A percentile compares a stretch with the other conserved stretches of the same genome.
Conservation (phyloP, 2,113 vertebrate species). For the Nannobrachium achirus region DNA sequence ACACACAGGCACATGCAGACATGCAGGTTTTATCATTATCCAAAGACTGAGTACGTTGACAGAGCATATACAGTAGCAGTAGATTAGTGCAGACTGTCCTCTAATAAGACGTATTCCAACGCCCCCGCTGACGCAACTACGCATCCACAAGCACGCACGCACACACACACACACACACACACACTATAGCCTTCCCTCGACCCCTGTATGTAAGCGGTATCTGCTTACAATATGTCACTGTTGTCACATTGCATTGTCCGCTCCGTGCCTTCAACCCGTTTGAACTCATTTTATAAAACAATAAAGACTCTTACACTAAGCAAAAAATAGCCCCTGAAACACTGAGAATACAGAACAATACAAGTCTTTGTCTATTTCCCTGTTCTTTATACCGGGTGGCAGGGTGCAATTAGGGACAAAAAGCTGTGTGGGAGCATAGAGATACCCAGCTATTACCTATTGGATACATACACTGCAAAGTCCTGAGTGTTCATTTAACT, state of each 20-base stretch:
- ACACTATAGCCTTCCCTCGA: constrained; percentile 19
- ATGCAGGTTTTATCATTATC: constrained; percentile 61
- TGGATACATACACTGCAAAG: no score
- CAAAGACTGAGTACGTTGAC: constrained; percentile 29
- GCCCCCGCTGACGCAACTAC: constrained; percentile 20
- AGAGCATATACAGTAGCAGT: constrained; percentile 30
- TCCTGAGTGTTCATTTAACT: constrained; percentile 40
- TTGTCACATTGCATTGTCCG: constrained; percentile 53
- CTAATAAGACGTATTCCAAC: constrained; percentile 4
- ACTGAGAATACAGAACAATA: constrained; percentile 34
- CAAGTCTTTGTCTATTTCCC: constrained; percentile 49
- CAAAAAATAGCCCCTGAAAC: constrained; percentile 37
- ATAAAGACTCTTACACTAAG: constrained; percentile 47
- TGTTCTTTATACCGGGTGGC: constrained; percentile 66
- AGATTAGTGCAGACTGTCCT: constrained; percentile 17
- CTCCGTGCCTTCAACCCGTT: constrained; percentile 37
- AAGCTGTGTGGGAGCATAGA: constrained; percentile 75
- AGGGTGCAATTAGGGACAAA: constrained; percentile 80
- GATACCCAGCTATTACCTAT: constrained; percentile 69
- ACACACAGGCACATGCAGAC: constrained; percentile 29
- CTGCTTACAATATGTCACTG: background rate
- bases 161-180: constrained; percentile 19
- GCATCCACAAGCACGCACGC: constrained; percentile 18
- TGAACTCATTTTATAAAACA: constrained; percentile 51
- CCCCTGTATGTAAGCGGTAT: constrained; percentile 27